A percentile compares a stretch with the other conserved stretches of the same genome.
phyloP scores from a whole-genome alignment of 1,140 invertebrate genomes.

The Drosophila orena region DNA sequence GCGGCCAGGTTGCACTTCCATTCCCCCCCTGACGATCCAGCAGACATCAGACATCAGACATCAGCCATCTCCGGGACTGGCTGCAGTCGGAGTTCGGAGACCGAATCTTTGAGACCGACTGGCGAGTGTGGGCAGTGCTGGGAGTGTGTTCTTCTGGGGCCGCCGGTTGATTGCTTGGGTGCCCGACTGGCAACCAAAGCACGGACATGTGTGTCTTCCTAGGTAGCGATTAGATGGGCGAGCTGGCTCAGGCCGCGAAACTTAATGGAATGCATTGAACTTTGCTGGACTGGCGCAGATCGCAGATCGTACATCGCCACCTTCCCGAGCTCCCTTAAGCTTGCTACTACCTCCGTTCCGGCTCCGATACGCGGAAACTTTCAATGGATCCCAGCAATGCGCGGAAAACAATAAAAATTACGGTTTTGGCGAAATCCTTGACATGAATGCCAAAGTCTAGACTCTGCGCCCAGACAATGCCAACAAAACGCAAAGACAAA shows the following conservation, averaged over 20 bases:
- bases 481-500: slow-evolving; percentile 33
- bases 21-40: not conserved
- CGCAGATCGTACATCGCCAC: not conserved
- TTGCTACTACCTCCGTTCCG: not conserved
- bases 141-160: slow-evolving; percentile 21
- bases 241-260: slow-evolving; percentile 20
- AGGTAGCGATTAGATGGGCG: slow-evolving; percentile 61
- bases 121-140: slow-evolving; percentile 46
- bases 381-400: slow-evolving; percentile 40
- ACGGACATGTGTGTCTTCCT: slow-evolving; percentile 45
- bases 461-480: slow-evolving; percentile 64
- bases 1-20: slow-evolving; percentile 19
- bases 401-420: slow-evolving; percentile 69
- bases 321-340: slow-evolving; percentile 1
- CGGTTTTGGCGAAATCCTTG: slow-evolving; percentile 60
- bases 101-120: slow-evolving; percentile 19
- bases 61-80: too few relatives aligned
- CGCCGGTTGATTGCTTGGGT: slow-evolving; percentile 54
- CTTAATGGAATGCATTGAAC: slow-evolving; percentile 49
- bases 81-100: slow-evolving; percentile 38
- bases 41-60: too few relatives aligned
- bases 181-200: slow-evolving; percentile 11
- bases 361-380: slow-evolving; percentile 8
- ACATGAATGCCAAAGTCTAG: slow-evolving; percentile 76
- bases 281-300: slow-evolving; percentile 12